Evolutionary conservation across 2,113 vertebrate genomes (phyloP).

Genomic region (Piliocolobus tephrosceles): DNA sequence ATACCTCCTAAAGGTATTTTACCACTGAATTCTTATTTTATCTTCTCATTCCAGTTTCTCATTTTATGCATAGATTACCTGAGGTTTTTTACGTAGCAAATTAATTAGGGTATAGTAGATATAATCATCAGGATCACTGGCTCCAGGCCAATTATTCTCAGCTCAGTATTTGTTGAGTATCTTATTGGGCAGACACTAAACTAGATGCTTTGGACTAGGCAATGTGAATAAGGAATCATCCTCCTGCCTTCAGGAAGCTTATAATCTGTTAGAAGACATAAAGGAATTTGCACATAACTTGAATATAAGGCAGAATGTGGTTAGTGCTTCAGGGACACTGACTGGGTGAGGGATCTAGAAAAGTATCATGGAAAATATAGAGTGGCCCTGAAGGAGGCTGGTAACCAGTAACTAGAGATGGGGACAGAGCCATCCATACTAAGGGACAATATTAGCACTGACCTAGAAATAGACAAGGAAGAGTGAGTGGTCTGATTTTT

Average conservation of each 20-base stretch:
- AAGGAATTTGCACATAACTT: background rate
- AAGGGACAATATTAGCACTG: background rate
- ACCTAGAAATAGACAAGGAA: background rate
- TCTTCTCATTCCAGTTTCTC: background rate
- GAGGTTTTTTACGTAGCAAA: background rate
- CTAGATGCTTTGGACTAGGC: background rate
- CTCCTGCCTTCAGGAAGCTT: background rate
- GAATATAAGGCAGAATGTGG: background rate
- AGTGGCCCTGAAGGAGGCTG: background rate
- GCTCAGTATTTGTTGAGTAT: background rate
- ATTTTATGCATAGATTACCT: constrained; percentile 40
- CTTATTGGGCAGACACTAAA: background rate
- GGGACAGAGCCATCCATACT: background rate
- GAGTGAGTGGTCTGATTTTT: background rate
- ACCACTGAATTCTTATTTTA: constrained; percentile 6
- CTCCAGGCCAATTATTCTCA: background rate
- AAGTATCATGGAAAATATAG: background rate
- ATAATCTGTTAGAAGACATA: background rate
- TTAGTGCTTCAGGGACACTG: background rate
- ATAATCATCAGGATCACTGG: background rate
- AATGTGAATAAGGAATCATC: background rate
- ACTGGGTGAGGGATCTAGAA: background rate
- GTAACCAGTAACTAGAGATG: background rate
- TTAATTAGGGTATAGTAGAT: background rate
- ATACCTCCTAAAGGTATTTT: background rate